phyloP scores from a whole-genome alignment of 2,888 invertebrate genomes.

The Gastrophysa polygoni region DNA sequence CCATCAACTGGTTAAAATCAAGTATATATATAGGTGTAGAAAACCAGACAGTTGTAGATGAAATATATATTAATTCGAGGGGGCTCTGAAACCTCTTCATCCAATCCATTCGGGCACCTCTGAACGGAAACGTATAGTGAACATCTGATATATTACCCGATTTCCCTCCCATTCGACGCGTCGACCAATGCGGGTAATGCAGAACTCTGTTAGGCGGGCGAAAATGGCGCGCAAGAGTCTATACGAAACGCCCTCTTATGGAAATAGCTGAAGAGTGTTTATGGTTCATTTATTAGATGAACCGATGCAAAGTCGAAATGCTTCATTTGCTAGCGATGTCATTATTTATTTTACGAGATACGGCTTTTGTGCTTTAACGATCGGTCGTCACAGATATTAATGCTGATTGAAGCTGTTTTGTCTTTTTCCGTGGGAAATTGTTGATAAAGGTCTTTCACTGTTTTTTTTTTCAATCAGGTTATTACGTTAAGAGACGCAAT shows the following conservation, averaged over 20 bases:
- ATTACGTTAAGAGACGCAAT: too few species aligned
- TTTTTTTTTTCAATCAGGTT: too few species aligned
- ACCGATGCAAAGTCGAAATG: not conserved
- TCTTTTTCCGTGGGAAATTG: too few species aligned
- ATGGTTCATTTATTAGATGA: not conserved
- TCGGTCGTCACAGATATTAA: too few species aligned
- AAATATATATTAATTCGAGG: too few species aligned
- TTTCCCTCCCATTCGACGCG: not conserved
- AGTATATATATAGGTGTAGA: too few species aligned
- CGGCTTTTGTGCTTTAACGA: too few species aligned
- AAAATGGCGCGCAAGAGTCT: not conserved
- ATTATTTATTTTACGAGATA: not conserved
- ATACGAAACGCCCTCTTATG: not conserved
- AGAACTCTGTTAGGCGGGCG: not conserved
- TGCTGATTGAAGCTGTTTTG: too few species aligned
- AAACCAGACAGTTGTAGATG: too few species aligned
- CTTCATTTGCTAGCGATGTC: not conserved
- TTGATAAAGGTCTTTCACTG: too few species aligned
- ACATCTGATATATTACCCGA: not conserved
- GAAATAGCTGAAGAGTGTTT: not conserved
- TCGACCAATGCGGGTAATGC: slow-evolving; percentile 1
- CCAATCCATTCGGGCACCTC: not conserved
- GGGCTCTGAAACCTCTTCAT: not conserved
- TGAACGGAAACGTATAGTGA: not conserved
- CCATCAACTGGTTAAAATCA: too few species aligned